phyloP scores from a whole-genome alignment of 2,797 vertebrate genomes.

The Esox masquinongy region DNA sequence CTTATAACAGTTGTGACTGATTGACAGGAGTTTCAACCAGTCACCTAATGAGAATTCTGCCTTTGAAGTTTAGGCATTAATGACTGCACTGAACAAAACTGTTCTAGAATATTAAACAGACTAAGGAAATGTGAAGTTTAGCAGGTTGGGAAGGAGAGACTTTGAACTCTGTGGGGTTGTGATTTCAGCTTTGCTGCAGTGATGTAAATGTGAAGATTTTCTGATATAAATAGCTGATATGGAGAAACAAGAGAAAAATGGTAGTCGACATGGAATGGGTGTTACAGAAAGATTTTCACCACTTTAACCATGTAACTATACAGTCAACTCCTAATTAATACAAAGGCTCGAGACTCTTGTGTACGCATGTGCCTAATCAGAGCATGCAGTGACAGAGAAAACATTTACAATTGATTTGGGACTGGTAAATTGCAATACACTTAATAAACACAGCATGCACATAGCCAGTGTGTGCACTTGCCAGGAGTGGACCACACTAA shows the following conservation, averaged over 20 bases:
- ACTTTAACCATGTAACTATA: not conserved
- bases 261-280: not conserved
- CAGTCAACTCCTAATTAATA: not conserved
- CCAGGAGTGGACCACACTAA: not conserved
- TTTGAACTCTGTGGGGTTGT: slow-evolving; percentile 75
- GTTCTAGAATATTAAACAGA: slow-evolving; percentile 73
- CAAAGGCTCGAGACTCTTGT: not conserved
- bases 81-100: slow-evolving; percentile 66
- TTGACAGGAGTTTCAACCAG: slow-evolving; percentile 72
- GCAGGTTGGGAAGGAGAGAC: slow-evolving; percentile 72
- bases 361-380: not conserved
- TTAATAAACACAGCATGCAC: not conserved
- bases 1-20: slow-evolving; percentile 48
- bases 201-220: slow-evolving; percentile 32
- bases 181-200: slow-evolving; percentile 71
- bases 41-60: slow-evolving; percentile 72
- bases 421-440: not conserved
- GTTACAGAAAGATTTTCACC: not conserved
- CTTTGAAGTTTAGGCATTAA: slow-evolving; percentile 82
- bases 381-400: not conserved
- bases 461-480: not conserved
- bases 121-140: slow-evolving; percentile 75
- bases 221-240: not conserved
- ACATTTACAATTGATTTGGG: not conserved
- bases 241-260: not conserved